Conservation (phyloP, 2,888 invertebrate species). For the Oxystoma pomonae region DNA sequence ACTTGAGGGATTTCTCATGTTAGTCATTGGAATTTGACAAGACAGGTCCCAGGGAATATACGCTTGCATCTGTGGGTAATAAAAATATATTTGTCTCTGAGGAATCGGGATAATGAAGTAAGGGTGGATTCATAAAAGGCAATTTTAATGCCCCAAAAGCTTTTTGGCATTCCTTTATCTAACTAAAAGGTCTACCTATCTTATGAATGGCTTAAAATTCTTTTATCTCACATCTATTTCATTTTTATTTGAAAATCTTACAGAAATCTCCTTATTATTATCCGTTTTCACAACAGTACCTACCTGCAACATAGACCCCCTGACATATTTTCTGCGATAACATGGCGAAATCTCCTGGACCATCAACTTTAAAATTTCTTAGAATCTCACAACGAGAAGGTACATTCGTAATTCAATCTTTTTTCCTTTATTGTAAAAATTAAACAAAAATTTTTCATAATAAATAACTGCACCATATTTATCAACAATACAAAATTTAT, state of each 20-base stretch:
- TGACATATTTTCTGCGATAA: slow-evolving; percentile 16
- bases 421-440: background rate
- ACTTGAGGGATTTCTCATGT: slow-evolving; percentile 8
- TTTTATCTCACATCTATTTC: slow-evolving; percentile 15
- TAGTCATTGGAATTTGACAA: too few relatives aligned
- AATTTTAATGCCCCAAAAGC: background rate
- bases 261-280: slow-evolving; percentile 16
- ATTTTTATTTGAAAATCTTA: slow-evolving; percentile 17
- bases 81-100: too few relatives aligned
- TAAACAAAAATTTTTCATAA: background rate
- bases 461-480: background rate
- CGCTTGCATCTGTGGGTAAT: too few relatives aligned
- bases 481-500: too few relatives aligned
- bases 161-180: background rate
- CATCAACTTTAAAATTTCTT: slow-evolving; percentile 15
- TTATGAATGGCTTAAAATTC: slow-evolving; percentile 17
- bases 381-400: slow-evolving; percentile 20
- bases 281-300: slow-evolving; percentile 13
- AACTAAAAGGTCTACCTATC: background rate
- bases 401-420: slow-evolving; percentile 6
- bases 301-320: slow-evolving; percentile 18
- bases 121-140: too few relatives aligned
- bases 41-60: too few relatives aligned
- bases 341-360: background rate
- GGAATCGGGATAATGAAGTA: too few relatives aligned